Evolutionary conservation across 2,888 invertebrate species (phyloP), one percentile per base, ranked within the genome.

Genomic region (Megastigmus dorsalis): DNA sequence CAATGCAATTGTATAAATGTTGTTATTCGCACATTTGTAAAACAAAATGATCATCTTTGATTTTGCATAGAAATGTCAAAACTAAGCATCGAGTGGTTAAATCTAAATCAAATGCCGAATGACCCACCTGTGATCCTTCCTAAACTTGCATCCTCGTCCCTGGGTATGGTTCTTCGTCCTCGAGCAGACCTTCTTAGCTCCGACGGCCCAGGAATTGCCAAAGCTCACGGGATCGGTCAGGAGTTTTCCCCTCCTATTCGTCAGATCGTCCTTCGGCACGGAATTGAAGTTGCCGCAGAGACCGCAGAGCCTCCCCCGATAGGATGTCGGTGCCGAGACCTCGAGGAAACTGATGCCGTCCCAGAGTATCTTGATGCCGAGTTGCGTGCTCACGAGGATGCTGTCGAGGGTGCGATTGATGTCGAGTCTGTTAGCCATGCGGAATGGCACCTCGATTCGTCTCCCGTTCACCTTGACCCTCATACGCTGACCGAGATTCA

Each of bases 261-360:
- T 92, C 84, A 96, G 92, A 89, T 97, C 98, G 87, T 97, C 98
- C 79, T 94, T 92, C 2, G 93, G 92, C 77, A 94, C 90, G 54
- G 94, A 93, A 88, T 98, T 98, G 89, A 95, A 98, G 86, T 98
- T 98, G 0, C 98, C 98, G 85, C 98, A 98, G 18, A 98, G 89
- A 13, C 98, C 98, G 85, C 97, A 97, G 72, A 97, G 88, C 82
- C 92, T 92, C 71, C 91, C 92, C 86, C 93, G 95, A 89, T 92
- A 95, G 66, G 89, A 90, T 74, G 91, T 92, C 3, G 96, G 94
- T 13, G 96, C 95, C 0, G 91, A 90, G 0, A 94, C 91, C 89
- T 98, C 97, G 74, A 97, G 90, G 84, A 97, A 97, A 81, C 97
- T 96, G 80, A 94, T 94, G 1, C 97, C 97, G 84, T 97, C 97